phyloP scores from a whole-genome alignment of 2,113 vertebrate species.

The Gracilinanus agilis region DNA sequence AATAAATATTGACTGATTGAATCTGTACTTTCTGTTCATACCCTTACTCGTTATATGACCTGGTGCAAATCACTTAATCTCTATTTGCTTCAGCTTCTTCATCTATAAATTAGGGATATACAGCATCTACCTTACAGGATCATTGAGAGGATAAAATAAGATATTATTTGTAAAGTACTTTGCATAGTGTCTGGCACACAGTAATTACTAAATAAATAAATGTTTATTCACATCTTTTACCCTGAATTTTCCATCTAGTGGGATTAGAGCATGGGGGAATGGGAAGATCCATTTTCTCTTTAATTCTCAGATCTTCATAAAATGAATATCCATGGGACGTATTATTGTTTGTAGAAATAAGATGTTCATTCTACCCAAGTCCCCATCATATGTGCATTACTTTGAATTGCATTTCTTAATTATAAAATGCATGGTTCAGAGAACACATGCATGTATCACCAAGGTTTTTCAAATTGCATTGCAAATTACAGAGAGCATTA shows the following conservation, averaged over 20 bases:
- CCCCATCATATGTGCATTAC: conserved; percentile 1
- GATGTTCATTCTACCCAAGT: conserved; percentile 29
- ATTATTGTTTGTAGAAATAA: conserved; percentile 56
- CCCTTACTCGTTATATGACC: neutral
- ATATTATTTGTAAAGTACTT: neutral
- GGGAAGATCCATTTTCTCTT: neutral
- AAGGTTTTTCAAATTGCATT: conserved; percentile 12
- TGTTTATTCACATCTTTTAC: neutral
- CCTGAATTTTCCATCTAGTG: neutral
- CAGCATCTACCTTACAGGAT: neutral
- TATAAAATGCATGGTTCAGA: conserved; percentile 56
- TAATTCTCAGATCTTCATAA: conserved; percentile 42
- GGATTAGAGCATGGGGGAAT: neutral
- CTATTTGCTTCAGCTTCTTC: neutral
- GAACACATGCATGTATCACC: neutral
- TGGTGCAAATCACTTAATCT: neutral
- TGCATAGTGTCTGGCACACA: neutral
- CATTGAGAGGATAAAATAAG: neutral
- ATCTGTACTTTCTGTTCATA: conserved; percentile 28
- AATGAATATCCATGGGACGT: conserved; percentile 20
- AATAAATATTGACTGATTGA: conserved; percentile 54
- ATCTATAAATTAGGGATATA: neutral
- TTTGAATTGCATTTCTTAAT: conserved; percentile 47
- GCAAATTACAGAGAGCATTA: conserved; percentile 47
- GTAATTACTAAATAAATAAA: neutral